These are phyloP conservation scores for Epinephelus coioides DNA, from an alignment of 2,797 vertebrate genomes.

Conservation along the genomic window DNA sequence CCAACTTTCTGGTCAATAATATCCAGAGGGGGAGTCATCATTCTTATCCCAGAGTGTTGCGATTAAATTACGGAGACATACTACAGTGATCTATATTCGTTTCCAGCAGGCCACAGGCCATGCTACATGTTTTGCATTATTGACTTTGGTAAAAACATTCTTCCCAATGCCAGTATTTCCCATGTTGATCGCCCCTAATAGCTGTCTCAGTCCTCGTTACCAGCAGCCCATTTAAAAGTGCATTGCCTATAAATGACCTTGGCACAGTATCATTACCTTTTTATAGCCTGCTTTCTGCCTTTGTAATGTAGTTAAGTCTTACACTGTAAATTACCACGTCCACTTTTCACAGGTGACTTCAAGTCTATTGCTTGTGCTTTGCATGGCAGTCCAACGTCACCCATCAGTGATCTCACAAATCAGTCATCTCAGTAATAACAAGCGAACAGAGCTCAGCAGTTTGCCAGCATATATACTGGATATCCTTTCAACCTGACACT, in stretches of 20 bases:
- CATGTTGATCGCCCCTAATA: slow-evolving; percentile 53
- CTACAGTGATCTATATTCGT: slow-evolving; percentile 50
- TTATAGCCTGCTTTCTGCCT: slow-evolving; percentile 58
- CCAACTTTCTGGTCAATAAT: slow-evolving; percentile 36
- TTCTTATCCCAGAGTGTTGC: slow-evolving; percentile 27
- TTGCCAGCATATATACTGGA: slow-evolving; percentile 32
- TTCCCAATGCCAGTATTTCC: slow-evolving; percentile 50
- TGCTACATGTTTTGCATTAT: slow-evolving; percentile 67
- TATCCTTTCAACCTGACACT: slow-evolving; percentile 33
- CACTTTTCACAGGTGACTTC: slow-evolving; percentile 57
- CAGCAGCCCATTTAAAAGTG: slow-evolving; percentile 58
- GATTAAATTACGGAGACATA: slow-evolving; percentile 39
- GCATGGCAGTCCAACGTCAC: slow-evolving; percentile 35
- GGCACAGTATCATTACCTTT: slow-evolving; percentile 62
- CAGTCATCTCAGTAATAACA: slow-evolving; percentile 29
- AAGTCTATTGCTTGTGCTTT: slow-evolving; percentile 26
- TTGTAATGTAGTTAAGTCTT: slow-evolving; percentile 54
- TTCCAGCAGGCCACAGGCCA: slow-evolving; percentile 39
- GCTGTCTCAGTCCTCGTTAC: slow-evolving; percentile 50
- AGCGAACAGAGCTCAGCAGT: slow-evolving; percentile 30
- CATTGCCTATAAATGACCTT: slow-evolving; percentile 72
- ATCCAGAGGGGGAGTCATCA: slow-evolving; percentile 18
- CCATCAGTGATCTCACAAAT: slow-evolving; percentile 41
- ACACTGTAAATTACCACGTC: slow-evolving; percentile 49
- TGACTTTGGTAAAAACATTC: slow-evolving; percentile 66